Percentiles rank a stretch among this genome's conserved stretches.
phyloP scores from a whole-genome alignment of 2,797 vertebrate species.

The Siniperca scherzeri region DNA sequence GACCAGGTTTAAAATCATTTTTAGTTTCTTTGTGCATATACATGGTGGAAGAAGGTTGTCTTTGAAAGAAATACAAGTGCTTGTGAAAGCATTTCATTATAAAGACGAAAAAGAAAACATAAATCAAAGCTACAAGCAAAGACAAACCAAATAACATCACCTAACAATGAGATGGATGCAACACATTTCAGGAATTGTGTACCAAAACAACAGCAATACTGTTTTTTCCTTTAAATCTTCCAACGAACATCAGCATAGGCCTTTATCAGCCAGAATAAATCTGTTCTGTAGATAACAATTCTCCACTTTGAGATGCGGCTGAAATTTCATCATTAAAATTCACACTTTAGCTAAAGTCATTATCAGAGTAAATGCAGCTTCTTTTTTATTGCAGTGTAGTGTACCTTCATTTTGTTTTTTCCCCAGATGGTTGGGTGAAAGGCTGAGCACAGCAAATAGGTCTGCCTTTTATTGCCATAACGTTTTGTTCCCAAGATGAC shows the following conservation, averaged over 20 bases:
- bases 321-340: conserved; percentile 13
- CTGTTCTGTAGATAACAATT: conserved; percentile 1
- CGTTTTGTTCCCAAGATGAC: not conserved
- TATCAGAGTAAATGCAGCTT: conserved; percentile 1
- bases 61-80: not conserved
- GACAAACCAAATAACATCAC: not conserved
- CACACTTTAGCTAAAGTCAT: conserved; percentile 2
- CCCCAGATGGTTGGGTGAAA: not conserved
- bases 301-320: not conserved
- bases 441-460: conserved; percentile 11
- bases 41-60: not conserved
- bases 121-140: not conserved
- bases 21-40: not conserved
- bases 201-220: not conserved
- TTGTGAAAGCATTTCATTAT: not conserved
- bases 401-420: not conserved
- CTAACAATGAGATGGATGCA: not conserved
- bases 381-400: not conserved
- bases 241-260: not conserved
- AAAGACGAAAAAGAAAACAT: not conserved
- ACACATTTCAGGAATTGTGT: not conserved
- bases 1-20: not conserved
- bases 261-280: not conserved
- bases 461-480: conserved; percentile 8
- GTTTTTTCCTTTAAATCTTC: not conserved